A percentile compares a stretch with the other conserved stretches of the same genome.
Evolutionary conservation across 2,797 vertebrate genomes (phyloP).

Genomic region (Erithacus rubecula): DNA sequence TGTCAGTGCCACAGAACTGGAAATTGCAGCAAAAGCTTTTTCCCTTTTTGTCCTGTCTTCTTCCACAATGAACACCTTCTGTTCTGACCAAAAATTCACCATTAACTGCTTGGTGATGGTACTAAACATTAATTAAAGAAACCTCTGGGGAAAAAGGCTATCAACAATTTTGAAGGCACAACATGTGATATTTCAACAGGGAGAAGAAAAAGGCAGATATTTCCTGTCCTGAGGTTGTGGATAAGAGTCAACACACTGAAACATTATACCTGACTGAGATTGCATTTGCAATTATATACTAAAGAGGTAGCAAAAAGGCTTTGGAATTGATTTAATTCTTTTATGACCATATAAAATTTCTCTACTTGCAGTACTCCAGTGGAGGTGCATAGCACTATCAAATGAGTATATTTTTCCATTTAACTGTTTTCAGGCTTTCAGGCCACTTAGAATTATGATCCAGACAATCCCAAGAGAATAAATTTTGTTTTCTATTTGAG

Average conservation of each 20-base stretch:
- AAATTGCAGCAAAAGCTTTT: neutral
- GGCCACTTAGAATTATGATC: neutral
- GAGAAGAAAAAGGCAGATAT: neutral
- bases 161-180: neutral
- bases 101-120: neutral
- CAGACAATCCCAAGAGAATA: neutral
- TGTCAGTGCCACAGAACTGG: neutral
- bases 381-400: neutral
- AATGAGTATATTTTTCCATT: neutral
- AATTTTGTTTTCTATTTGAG: neutral
- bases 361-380: neutral
- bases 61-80: neutral
- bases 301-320: neutral
- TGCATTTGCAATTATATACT: neutral
- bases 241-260: neutral
- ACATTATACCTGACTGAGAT: neutral
- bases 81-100: neutral
- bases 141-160: neutral
- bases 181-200: accelerated
- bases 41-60: neutral
- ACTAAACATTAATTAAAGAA: neutral
- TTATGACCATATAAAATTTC: neutral
- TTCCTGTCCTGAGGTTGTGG: neutral
- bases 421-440: neutral
- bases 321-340: neutral